A percentile compares a stretch with the other conserved stretches of the same genome.
Conservation (phyloP, 2,888 invertebrate genomes). For the Sicus ferrugineus region DNA sequence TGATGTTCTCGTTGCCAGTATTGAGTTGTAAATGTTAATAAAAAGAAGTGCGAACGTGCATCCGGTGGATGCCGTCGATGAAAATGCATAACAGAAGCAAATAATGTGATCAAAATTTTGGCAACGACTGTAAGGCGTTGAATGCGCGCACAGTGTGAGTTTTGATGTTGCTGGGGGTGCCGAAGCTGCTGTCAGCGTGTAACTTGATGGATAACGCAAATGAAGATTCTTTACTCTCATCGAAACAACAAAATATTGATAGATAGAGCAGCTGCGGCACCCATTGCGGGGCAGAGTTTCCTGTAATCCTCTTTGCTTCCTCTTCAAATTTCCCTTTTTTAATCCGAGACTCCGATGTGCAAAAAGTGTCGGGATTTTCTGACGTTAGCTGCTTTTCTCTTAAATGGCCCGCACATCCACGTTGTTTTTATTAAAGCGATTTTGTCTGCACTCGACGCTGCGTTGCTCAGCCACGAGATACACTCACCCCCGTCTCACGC, state of each 20-base stretch:
- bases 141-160: too few species aligned
- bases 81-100: background rate
- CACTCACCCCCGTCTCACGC: background rate
- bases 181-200: background rate
- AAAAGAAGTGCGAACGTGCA: background rate
- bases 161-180: too few species aligned
- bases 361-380: too few species aligned
- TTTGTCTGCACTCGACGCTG: constrained; percentile 11
- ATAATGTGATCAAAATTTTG: background rate
- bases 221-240: background rate
- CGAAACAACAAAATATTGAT: background rate
- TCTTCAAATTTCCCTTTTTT: background rate
- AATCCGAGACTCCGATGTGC: background rate
- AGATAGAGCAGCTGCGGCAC: too few species aligned
- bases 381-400: too few species aligned
- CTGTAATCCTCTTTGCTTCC: background rate
- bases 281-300: too few species aligned
- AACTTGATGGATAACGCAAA: constrained; percentile 11
- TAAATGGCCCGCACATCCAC: background rate
- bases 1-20: background rate
- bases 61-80: background rate
- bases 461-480: background rate
- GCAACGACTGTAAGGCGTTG: constrained; percentile 12
- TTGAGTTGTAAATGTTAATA: background rate
- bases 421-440: constrained; percentile 16